Evolutionary conservation across 2,888 invertebrate species (phyloP).

Genomic region (Drosophila mimetica): DNA sequence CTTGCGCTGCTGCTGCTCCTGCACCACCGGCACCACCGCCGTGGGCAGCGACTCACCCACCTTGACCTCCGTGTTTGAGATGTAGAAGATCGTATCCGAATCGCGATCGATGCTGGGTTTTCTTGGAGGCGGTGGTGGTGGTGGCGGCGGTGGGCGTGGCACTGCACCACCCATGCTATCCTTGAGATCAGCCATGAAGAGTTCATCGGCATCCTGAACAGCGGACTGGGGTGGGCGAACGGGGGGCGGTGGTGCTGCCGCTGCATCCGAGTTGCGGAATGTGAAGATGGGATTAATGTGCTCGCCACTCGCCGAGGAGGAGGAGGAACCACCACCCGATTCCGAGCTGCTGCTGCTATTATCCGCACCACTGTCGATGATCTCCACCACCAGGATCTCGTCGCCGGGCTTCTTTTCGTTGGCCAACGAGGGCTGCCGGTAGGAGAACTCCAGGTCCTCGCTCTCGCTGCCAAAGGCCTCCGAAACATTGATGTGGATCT

Average conservation of each 20-base stretch:
- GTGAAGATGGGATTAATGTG: conserved; percentile 73
- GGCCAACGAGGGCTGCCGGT: conserved; percentile 67
- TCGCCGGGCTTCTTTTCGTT: conserved; percentile 74
- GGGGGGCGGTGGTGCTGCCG: conserved; percentile 52
- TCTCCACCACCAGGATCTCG: conserved; percentile 83
- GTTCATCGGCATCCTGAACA: conserved; percentile 74
- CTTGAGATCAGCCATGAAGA: conserved; percentile 80
- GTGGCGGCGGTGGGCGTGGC: conserved; percentile 71
- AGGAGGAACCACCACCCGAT: not conserved
- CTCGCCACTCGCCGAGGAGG: conserved; percentile 52
- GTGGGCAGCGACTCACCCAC: conserved; percentile 84
- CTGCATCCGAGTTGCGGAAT: conserved; percentile 60
- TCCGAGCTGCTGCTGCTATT: conserved; percentile 82
- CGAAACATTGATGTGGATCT: conserved; percentile 83
- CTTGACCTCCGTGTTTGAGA: conserved; percentile 85
- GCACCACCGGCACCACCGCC: conserved; percentile 41
- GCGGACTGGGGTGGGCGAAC: conserved; percentile 59
- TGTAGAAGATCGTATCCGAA: conserved; percentile 84
- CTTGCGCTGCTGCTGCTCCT: conserved; percentile 67
- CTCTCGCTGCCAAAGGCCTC: conserved; percentile 82
- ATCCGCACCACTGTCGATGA: conserved; percentile 76
- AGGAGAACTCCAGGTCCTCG: conserved; percentile 83
- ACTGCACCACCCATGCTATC: conserved; percentile 21
- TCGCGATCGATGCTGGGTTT: conserved; percentile 81
- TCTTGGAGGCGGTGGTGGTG: conserved; percentile 67